These are phyloP conservation scores for Tyrannus savana DNA, from an alignment of 2,113 vertebrate genomes.

Conservation along the genomic window DNA sequence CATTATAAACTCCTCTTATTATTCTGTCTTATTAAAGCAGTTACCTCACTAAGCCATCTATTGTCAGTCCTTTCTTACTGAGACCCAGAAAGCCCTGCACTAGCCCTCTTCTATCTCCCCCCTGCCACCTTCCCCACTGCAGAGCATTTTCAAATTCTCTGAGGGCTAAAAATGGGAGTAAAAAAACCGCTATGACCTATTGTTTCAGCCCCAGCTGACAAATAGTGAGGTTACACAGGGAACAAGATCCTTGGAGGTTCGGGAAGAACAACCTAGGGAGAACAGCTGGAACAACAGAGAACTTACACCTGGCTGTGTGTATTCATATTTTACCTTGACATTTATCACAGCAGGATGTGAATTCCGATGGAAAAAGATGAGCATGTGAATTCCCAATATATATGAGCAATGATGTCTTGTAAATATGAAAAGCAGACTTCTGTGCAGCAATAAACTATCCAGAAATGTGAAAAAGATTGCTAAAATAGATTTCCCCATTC, in stretches of 20 bases:
- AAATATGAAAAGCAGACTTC: neutral
- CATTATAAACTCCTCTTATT: neutral
- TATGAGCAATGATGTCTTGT: neutral
- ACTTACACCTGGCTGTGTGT: neutral
- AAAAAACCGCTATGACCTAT: neutral
- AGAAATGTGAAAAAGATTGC: neutral
- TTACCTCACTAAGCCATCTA: neutral
- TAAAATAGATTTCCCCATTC: neutral
- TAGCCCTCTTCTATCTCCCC: neutral
- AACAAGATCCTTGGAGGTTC: neutral
- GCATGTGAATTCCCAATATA: neutral
- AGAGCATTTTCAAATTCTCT: neutral
- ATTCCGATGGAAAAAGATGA: neutral
- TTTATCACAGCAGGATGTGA: neutral
- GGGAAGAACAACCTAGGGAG: neutral
- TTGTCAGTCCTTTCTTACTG: neutral
- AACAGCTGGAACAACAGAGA: neutral
- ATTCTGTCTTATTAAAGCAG: neutral
- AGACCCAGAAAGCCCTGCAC: neutral
- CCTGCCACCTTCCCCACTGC: rapidly evolving
- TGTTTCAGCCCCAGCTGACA: neutral
- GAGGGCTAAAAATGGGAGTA: neutral
- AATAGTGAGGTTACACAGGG: neutral
- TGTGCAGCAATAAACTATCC: neutral
- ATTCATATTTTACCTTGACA: neutral